These are phyloP conservation scores for Drosophila borealis DNA, from an alignment of 2,888 invertebrate genomes.

Conservation along the genomic window DNA sequence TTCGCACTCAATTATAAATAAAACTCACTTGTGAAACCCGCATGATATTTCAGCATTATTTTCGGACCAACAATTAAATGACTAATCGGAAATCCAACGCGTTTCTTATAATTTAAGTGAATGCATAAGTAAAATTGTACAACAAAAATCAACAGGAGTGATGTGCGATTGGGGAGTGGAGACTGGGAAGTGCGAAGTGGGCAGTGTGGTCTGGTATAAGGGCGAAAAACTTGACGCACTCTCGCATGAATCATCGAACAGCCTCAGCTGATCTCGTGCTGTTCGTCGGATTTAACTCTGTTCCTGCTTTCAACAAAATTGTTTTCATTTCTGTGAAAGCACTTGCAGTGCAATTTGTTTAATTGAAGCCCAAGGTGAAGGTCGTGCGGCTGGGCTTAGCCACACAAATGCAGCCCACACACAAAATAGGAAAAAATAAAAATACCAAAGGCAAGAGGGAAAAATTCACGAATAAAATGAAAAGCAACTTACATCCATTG, in stretches of 20 bases:
- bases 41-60: background rate
- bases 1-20: background rate
- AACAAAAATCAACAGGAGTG: background rate
- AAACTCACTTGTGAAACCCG: background rate
- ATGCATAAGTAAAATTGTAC: conserved; percentile 28
- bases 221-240: conserved; percentile 13
- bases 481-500: conserved; percentile 66
- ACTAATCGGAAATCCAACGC: conserved; percentile 40
- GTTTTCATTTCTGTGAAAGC: conserved; percentile 71
- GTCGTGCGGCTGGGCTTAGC: conserved; percentile 57
- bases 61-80: conserved; percentile 24
- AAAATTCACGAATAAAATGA: conserved; percentile 1
- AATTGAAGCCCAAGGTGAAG: conserved; percentile 78
- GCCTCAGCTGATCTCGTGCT: conserved; percentile 61
- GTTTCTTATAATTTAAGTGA: conserved; percentile 36
- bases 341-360: conserved; percentile 64
- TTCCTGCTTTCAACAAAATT: conserved; percentile 47
- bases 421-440: conserved; percentile 1
- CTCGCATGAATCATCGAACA: conserved; percentile 45
- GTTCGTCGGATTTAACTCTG: conserved; percentile 17
- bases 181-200: background rate
- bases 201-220: background rate
- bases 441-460: background rate
- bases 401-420: conserved; percentile 45
- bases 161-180: too few species aligned